A percentile compares a stretch with the other conserved stretches of the same genome.
These are phyloP conservation scores for Crocuta crocuta DNA, from an alignment of 2,113 vertebrate species.

Conservation along the genomic window DNA sequence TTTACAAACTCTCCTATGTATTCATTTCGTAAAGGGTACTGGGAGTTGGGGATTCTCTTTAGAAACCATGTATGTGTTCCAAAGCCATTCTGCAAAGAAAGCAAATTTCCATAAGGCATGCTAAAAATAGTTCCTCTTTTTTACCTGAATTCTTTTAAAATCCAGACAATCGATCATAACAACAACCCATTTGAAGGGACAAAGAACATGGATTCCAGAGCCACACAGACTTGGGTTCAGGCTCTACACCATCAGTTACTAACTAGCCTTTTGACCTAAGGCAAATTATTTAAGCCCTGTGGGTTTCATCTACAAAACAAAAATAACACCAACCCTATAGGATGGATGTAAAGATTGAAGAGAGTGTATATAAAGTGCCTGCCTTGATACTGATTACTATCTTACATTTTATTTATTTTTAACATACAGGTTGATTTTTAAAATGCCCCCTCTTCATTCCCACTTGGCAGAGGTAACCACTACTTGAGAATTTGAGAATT, in stretches of 20 bases:
- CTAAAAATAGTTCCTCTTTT: background rate
- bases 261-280: background rate
- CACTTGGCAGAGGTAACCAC: background rate
- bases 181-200: background rate
- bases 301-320: background rate
- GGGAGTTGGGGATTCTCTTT: constrained; percentile 83
- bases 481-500: background rate
- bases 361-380: background rate
- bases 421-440: background rate
- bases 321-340: background rate
- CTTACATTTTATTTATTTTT: background rate
- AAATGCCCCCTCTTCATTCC: background rate
- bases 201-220: background rate
- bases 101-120: background rate
- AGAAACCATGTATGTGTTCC: constrained; percentile 92
- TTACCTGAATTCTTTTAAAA: background rate
- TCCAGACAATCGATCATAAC: background rate
- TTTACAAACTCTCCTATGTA: constrained; percentile 90
- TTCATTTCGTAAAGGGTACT: constrained; percentile 89
- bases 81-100: constrained; percentile 90
- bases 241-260: background rate
- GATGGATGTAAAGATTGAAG: background rate
- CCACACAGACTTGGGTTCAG: background rate
- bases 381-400: background rate
- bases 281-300: background rate